Evolutionary conservation across 2,113 vertebrate species (phyloP).

Genomic region (Cyprinodon brontotheroides): DNA sequence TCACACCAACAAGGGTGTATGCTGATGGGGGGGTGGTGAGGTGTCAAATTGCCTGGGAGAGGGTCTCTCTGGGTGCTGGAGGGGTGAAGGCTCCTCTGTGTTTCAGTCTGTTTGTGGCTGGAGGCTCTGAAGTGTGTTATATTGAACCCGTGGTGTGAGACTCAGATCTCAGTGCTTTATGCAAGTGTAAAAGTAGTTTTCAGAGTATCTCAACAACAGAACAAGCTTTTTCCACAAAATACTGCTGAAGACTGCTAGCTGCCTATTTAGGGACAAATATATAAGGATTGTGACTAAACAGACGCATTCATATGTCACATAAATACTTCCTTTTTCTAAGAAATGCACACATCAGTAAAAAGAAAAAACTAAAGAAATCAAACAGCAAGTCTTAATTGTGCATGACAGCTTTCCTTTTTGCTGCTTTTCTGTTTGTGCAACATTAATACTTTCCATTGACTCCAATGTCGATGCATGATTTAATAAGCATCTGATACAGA

Average conservation of each 20-base stretch:
- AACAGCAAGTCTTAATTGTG: neutral
- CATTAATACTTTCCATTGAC: neutral
- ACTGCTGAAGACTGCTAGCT: neutral
- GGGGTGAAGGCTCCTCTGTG: conserved; percentile 53
- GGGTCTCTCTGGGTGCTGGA: conserved; percentile 50
- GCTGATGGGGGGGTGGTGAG: conserved; percentile 70
- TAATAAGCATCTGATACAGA: neutral
- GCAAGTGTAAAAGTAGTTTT: conserved; percentile 47
- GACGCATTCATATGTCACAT: neutral
- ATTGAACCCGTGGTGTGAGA: conserved; percentile 65
- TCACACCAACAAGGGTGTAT: conserved; percentile 57
- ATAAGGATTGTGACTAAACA: neutral
- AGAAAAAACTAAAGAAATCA: neutral
- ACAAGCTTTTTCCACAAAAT: neutral
- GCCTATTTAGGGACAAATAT: neutral
- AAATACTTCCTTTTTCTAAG: too few species aligned
- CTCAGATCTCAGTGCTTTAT: conserved; percentile 39
- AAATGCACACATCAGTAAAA: neutral
- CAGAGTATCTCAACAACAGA: conserved; percentile 11
- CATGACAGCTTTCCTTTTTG: neutral
- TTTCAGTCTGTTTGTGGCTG: conserved; percentile 53
- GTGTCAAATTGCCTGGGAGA: conserved; percentile 71
- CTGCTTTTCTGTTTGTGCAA: neutral
- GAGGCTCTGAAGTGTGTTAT: conserved; percentile 63
- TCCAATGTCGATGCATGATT: neutral